Base-by-base conservation (phyloP, 2,888 invertebrate genomes). In the Mythimna impura region DNA sequence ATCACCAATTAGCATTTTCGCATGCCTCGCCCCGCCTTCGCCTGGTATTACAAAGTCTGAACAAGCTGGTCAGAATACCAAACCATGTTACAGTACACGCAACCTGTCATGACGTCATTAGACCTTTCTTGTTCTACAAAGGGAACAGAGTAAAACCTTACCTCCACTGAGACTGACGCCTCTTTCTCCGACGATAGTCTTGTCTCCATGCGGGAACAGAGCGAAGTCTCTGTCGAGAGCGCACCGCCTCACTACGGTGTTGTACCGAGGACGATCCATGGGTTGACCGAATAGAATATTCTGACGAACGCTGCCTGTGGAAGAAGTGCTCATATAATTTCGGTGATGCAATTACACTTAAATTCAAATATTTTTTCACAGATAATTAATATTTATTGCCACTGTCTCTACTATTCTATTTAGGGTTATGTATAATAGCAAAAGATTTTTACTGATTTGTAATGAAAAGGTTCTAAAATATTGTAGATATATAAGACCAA, bases 261-360 rank as follows among this genome's bases (percentile, higher is more conserved):
- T 97, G 91, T 96, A 98, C 25, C 97, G 96, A 43, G 97, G 96
- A 40, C 97, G 96, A 86, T 97, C 97, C 97, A 97, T 98, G 78
- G 97, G 96, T 88, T 97, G 97, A 0, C 99, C 99, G 93, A 99
- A 99, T 2, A 99, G 93, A 81, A 99, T 99, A 92, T 99, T 99
- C 89, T 99, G 99, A 14, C 98, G 96, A 0, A 99, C 97, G 78
- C 98, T 98, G 40, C 97, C 97, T 94, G 89, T 14, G 30, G 10
- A 58, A 10, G 54, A 12, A 65, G 4, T 22, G 47, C 54, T 60
- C 8, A 61, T 1, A 25, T 4, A 36, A 30, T 3, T 52, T 40
- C 2, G 10, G 0, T 0, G 12, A 12, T 54, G 12, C 5, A 12
- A 54, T 2, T 7, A 20, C 17, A 14, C 20, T 40, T 40, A 40